Percentiles rank a stretch among this genome's conserved stretches.
These are phyloP conservation scores for Petroica traversi DNA, from an alignment of 2,113 vertebrate species.

Conservation along the genomic window DNA sequence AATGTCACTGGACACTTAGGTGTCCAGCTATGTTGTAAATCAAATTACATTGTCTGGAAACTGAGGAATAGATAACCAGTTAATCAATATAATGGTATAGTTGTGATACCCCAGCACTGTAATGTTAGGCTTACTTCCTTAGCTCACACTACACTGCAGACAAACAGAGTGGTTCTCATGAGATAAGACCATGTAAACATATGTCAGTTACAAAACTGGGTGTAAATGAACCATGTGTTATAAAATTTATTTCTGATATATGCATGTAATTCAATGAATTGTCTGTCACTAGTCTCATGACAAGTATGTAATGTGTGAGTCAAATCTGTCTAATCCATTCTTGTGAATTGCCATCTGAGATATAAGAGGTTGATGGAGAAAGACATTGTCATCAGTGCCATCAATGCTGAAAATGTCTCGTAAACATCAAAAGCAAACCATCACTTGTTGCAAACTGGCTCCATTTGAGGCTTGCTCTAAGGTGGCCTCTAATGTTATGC, in stretches of 20 bases:
- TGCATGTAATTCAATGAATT: background rate
- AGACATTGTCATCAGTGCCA: background rate
- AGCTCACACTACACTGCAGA: background rate
- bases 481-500: background rate
- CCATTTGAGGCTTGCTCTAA: background rate
- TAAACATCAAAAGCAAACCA: background rate
- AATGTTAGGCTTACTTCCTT: background rate
- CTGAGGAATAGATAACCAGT: background rate
- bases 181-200: constrained; percentile 15
- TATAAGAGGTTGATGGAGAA: background rate
- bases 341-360: background rate
- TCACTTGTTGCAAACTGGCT: background rate
- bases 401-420: background rate
- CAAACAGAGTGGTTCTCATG: background rate
- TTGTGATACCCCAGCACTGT: background rate
- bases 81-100: background rate
- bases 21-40: background rate
- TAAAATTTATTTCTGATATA: background rate
- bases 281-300: background rate
- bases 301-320: background rate
- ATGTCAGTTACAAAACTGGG: constrained; percentile 56
- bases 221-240: background rate
- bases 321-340: background rate
- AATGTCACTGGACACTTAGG: background rate
- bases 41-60: background rate